These are phyloP conservation scores for Astyanax mexicanus DNA, from an alignment of 2,797 vertebrate genomes.

Conservation along the genomic window DNA sequence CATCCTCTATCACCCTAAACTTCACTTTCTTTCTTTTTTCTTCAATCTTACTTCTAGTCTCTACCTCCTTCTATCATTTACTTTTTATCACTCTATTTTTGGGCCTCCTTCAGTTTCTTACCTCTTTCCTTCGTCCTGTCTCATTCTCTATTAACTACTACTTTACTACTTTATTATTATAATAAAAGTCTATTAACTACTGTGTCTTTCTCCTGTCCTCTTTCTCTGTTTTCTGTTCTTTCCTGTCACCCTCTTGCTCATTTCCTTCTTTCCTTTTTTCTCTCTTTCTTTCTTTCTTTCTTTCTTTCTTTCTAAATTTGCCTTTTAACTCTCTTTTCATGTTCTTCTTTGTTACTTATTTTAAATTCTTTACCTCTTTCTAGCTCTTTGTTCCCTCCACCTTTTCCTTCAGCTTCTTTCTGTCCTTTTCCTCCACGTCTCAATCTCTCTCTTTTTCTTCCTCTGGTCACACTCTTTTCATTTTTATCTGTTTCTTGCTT, in stretches of 20 bases:
- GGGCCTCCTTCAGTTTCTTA: too few relatives aligned
- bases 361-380: too few relatives aligned
- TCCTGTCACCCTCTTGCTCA: background rate
- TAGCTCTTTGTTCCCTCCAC: too few relatives aligned
- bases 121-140: too few relatives aligned
- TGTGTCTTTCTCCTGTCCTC: too few relatives aligned
- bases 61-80: background rate
- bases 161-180: too few relatives aligned
- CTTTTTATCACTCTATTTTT: background rate
- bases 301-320: background rate
- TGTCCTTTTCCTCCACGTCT: background rate
- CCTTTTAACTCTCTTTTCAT: background rate
- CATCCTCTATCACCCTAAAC: background rate
- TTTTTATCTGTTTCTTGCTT: background rate
- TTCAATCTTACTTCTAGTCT: background rate
- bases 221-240: too few relatives aligned
- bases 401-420: too few relatives aligned
- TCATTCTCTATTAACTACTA: too few relatives aligned
- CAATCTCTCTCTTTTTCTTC: background rate
- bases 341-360: too few relatives aligned
- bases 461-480: slow-evolving; percentile 1
- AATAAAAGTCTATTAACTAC: too few relatives aligned
- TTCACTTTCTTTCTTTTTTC: background rate
- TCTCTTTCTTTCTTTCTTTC: background rate
- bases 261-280: background rate